These are phyloP conservation scores for Syrphus vitripennis DNA, from an alignment of 2,888 invertebrate genomes.

Conservation along the genomic window DNA sequence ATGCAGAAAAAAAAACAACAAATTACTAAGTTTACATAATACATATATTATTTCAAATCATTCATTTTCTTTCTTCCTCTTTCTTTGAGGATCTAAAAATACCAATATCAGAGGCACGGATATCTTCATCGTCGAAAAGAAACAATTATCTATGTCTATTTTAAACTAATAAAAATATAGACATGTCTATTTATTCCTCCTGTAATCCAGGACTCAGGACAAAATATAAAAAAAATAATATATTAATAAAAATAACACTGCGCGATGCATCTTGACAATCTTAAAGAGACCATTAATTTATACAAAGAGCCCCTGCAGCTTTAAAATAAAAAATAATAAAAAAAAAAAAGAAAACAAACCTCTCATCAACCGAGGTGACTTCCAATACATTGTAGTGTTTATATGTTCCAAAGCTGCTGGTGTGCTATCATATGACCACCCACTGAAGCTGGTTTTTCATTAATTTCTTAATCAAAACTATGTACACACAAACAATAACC, in stretches of 20 bases:
- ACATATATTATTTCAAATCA: too few relatives aligned
- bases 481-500: conserved; percentile 63
- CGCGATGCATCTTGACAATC: neutral
- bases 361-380: neutral
- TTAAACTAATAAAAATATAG: neutral
- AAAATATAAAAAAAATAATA: too few relatives aligned
- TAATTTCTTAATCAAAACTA: conserved; percentile 68
- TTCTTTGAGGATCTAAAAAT: too few relatives aligned
- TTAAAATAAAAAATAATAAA: neutral
- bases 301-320: conserved; percentile 10
- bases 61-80: too few relatives aligned
- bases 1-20: too few relatives aligned
- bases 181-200: neutral
- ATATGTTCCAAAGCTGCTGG: conserved; percentile 17
- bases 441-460: conserved; percentile 60
- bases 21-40: too few relatives aligned
- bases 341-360: neutral
- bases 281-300: neutral
- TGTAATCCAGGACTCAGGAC: neutral
- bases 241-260: conserved; percentile 17
- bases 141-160: neutral
- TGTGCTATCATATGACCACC: conserved; percentile 38
- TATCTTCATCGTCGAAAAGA: neutral
- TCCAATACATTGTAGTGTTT: conserved; percentile 12
- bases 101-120: too few relatives aligned